phyloP scores from a whole-genome alignment of 2,797 vertebrate species.

The Bryconaethiops microstoma region DNA sequence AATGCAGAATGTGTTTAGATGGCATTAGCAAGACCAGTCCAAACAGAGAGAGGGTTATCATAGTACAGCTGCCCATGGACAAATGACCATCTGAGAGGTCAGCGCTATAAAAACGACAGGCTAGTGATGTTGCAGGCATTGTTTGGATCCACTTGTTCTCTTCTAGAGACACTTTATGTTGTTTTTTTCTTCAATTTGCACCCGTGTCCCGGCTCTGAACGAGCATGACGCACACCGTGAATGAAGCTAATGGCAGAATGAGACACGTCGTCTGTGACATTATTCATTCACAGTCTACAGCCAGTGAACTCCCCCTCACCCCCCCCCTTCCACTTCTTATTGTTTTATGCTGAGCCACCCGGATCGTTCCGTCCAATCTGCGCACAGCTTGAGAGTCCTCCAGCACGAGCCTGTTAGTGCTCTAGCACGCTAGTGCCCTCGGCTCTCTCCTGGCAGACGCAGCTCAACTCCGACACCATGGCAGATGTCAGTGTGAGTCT shows the following conservation, averaged over 20 bases:
- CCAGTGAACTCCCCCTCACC: not conserved
- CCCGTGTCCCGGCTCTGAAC: not conserved
- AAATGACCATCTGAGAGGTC: too few species aligned
- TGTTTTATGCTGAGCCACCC: constrained; percentile 28
- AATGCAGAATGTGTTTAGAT: too few species aligned
- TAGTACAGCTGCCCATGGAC: too few species aligned
- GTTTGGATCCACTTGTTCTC: too few species aligned
- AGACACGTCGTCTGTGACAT: not conserved
- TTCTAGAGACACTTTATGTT: too few species aligned
- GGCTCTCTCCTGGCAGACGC: constrained; percentile 35
- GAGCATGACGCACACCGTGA: not conserved
- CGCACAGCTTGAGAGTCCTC: not conserved
- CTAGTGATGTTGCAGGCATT: too few species aligned
- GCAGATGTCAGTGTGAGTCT: constrained; percentile 75
- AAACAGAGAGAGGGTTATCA: too few species aligned
- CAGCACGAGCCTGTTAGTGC: constrained; percentile 25
- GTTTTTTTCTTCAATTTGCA: not conserved
- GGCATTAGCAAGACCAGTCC: too few species aligned
- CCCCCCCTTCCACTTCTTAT: constrained; percentile 21
- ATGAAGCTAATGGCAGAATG: constrained; percentile 1
- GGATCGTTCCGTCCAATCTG: constrained; percentile 34
- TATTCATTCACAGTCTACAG: constrained; percentile 43
- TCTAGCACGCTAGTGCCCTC: constrained; percentile 39
- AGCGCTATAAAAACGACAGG: too few species aligned
- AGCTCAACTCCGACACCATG: constrained; percentile 55